Evolutionary conservation across 1,140 invertebrate genomes (phyloP).

Genomic region (Diuraphis noxia): DNA sequence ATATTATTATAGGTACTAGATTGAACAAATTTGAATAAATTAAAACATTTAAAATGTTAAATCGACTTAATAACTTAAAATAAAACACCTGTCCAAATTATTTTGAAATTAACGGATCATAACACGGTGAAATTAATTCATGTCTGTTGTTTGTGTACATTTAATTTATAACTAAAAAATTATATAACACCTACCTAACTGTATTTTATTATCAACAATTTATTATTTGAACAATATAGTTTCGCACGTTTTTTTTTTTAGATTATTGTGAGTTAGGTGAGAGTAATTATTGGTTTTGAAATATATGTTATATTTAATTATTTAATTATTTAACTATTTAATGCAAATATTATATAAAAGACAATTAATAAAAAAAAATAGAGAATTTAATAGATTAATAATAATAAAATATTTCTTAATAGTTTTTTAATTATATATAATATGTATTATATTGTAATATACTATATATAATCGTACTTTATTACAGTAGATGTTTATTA

Average conservation of each 20-base stretch:
- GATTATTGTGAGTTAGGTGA: not conserved
- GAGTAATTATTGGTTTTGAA: not conserved
- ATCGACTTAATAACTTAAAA: not conserved
- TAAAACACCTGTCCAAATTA: not conserved
- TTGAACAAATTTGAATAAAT: not conserved
- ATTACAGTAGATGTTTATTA: not conserved
- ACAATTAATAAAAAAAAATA: not conserved
- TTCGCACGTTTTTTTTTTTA: not conserved
- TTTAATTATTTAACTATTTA: not conserved
- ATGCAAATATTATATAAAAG: not conserved
- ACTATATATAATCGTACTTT: not conserved
- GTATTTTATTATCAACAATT: not conserved
- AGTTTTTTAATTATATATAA: not conserved
- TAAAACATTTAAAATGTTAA: not conserved
- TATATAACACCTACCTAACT: not conserved
- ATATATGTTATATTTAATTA: not conserved
- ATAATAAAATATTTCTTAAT: not conserved
- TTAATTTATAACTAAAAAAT: not conserved
- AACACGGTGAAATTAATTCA: not conserved
- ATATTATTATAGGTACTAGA: not conserved
- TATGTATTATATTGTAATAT: not conserved
- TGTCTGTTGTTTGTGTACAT: not conserved
- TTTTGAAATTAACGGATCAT: not conserved
- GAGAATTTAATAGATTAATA: not conserved
- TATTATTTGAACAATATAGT: not conserved